Conservation (phyloP, 1,140 invertebrate species). For the Plectrocnemia conspersa region DNA sequence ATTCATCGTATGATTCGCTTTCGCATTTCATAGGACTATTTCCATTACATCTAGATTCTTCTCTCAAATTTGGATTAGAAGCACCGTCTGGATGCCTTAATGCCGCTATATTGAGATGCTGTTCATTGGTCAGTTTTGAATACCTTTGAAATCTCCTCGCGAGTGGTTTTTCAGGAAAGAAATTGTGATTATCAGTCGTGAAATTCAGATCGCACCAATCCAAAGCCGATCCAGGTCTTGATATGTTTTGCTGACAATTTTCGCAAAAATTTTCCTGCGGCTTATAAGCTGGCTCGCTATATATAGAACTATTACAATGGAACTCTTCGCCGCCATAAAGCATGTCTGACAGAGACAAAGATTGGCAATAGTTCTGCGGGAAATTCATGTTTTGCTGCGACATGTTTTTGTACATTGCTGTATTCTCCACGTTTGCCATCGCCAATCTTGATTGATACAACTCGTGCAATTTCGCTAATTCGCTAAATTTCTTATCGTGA, state of each 20-base stretch:
- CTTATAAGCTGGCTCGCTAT: constrained; percentile 75
- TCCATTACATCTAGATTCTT: constrained; percentile 63
- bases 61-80: constrained; percentile 81
- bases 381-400: constrained; percentile 49
- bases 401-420: constrained; percentile 26
- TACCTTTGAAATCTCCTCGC: constrained; percentile 32
- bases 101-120: constrained; percentile 59
- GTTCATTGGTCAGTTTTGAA: constrained; percentile 33
- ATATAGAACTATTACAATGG: constrained; percentile 67
- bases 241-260: constrained; percentile 67
- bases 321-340: constrained; percentile 61
- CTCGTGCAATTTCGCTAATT: constrained; percentile 59
- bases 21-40: constrained; percentile 63
- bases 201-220: constrained; percentile 36
- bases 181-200: constrained; percentile 26
- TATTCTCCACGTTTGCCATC: constrained; percentile 32
- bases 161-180: constrained; percentile 32
- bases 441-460: constrained; percentile 58
- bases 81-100: constrained; percentile 83
- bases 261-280: constrained; percentile 73
- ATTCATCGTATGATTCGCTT: constrained; percentile 56
- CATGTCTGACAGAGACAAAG: constrained; percentile 66
- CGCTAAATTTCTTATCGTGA: constrained; percentile 54
- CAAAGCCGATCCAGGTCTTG: constrained; percentile 61
- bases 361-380: constrained; percentile 67